Evolutionary conservation across 2,888 invertebrate species (phyloP).

Genomic region (Drosophila kuntzei): DNA sequence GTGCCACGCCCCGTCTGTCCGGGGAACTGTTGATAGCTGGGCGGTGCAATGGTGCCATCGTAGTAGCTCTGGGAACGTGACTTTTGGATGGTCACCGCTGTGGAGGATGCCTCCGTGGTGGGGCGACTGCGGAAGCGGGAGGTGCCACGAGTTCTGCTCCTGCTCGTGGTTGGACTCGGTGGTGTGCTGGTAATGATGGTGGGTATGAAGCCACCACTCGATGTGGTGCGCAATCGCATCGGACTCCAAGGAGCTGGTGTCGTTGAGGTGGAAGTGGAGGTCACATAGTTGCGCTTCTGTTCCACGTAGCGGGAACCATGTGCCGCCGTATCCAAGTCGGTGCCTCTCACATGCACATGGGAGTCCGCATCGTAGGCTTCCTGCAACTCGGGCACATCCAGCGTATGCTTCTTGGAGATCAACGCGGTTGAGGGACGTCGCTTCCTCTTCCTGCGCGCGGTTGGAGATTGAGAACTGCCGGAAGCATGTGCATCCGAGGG

Average conservation of each 20-base stretch:
- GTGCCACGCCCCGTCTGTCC: constrained; percentile 32
- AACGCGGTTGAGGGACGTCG: constrained; percentile 48
- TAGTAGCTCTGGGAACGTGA: constrained; percentile 85
- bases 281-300: constrained; percentile 49
- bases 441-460: constrained; percentile 63
- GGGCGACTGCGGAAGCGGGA: constrained; percentile 50
- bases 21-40: constrained; percentile 46
- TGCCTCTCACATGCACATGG: constrained; percentile 41
- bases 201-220: constrained; percentile 45
- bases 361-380: constrained; percentile 80
- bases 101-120: constrained; percentile 39
- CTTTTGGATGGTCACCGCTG: constrained; percentile 83
- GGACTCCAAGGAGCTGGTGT: constrained; percentile 79
- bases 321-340: constrained; percentile 64
- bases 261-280: constrained; percentile 22
- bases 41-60: constrained; percentile 81
- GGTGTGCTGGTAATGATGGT: constrained; percentile 59
- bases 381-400: constrained; percentile 83
- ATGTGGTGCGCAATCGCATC: constrained; percentile 69
- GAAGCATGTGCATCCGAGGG: constrained; percentile 57
- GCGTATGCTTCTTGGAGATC: constrained; percentile 76
- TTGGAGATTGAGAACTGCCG: constrained; percentile 46
- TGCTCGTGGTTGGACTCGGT: constrained; percentile 11
- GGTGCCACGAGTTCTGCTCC: constrained; percentile 43
- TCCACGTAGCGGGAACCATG: constrained; percentile 73